These are phyloP conservation scores for Octodonta nipae DNA, from an alignment of 2,888 invertebrate species.

Conservation along the genomic window DNA sequence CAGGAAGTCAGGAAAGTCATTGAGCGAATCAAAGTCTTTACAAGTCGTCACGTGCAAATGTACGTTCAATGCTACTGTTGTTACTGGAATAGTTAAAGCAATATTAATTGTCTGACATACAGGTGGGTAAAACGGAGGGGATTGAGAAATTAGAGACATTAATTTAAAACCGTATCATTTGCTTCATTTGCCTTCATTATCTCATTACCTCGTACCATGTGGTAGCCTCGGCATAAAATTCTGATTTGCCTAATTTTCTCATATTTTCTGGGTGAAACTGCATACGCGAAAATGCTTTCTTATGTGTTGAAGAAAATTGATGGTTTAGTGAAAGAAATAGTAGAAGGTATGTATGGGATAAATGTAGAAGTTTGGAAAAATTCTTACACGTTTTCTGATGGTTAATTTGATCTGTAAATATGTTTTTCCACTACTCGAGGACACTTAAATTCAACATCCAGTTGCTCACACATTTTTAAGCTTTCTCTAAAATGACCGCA, in stretches of 20 bases:
- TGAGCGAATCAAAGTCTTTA: too few relatives aligned
- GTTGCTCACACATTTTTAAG: background rate
- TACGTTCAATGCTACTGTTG: too few relatives aligned
- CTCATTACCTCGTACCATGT: constrained; percentile 4
- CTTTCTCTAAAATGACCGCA: background rate
- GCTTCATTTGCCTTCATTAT: constrained; percentile 3
- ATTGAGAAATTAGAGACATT: too few relatives aligned
- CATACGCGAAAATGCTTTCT: background rate
- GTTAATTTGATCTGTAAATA: background rate
- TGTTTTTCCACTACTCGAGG: background rate
- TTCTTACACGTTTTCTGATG: background rate
- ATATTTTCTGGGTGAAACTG: too few relatives aligned
- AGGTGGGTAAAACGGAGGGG: too few relatives aligned
- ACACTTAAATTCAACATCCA: background rate
- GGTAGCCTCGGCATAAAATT: constrained; percentile 4
- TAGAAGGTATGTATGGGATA: background rate
- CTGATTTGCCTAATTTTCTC: constrained; percentile 1
- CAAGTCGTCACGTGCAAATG: too few relatives aligned
- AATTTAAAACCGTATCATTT: constrained; percentile 2
- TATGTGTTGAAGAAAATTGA: constrained; percentile 3
- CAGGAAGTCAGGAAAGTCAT: too few relatives aligned
- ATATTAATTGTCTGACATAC: too few relatives aligned
- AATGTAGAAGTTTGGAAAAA: background rate
- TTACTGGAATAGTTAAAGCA: too few relatives aligned
- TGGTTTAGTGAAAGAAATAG: background rate